Evolutionary conservation across 2,888 invertebrate species (phyloP).

Genomic region (Chironomus riparius): DNA sequence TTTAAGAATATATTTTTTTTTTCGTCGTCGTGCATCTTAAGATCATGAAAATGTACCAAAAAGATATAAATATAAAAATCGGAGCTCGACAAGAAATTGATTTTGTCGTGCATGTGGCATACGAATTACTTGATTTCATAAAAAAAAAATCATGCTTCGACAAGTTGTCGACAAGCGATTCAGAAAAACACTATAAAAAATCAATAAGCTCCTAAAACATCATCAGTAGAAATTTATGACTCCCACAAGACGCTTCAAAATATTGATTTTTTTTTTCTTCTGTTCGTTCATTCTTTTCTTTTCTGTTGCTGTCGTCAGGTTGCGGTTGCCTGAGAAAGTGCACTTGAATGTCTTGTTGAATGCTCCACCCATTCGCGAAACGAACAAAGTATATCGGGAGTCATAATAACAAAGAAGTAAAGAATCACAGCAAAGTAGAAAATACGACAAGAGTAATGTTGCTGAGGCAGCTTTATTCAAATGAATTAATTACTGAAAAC

Average conservation of each 20-base stretch:
- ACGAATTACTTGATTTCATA: slow-evolving; percentile 20
- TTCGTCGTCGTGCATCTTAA: neutral
- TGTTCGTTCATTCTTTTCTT: neutral
- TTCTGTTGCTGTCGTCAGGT: neutral
- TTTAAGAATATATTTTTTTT: neutral
- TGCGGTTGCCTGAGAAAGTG: neutral
- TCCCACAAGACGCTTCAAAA: slow-evolving; percentile 12
- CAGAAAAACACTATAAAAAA: neutral
- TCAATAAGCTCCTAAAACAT: neutral
- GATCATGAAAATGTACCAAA: neutral
- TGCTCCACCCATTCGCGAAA: slow-evolving; percentile 9
- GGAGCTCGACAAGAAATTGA: slow-evolving; percentile 5
- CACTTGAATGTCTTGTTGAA: slow-evolving; percentile 7
- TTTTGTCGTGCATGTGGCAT: slow-evolving; percentile 15
- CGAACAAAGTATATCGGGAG: neutral
- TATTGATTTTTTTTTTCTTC: slow-evolving; percentile 8
- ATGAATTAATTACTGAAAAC: slow-evolving; percentile 20
- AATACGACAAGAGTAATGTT: neutral
- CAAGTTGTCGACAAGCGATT: slow-evolving; percentile 13
- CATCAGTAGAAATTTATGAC: slow-evolving; percentile 15
- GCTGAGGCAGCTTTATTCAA: neutral
- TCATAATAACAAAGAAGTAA: neutral
- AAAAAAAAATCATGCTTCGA: slow-evolving; percentile 14
- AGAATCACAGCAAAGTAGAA: neutral
- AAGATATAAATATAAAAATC: neutral